Evolutionary conservation across 2,797 vertebrate genomes (phyloP), one percentile per base, ranked within the genome.

Genomic region (Enteromius argenteus): DNA sequence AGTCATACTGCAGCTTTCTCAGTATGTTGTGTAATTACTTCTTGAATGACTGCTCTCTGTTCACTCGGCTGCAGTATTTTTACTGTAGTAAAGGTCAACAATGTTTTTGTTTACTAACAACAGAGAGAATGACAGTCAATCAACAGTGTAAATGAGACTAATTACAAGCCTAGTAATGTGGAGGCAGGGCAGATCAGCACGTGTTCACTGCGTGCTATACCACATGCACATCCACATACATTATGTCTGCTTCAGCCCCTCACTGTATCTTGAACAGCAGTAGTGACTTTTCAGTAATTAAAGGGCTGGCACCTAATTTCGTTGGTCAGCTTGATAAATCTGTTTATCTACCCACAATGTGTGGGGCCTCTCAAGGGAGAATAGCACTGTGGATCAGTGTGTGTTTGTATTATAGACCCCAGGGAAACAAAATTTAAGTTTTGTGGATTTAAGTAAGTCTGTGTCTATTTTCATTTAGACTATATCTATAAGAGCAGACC

Each of bases 231-330:
- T 51, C 11, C 14, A 2, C 23, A 73, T 49, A 60, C 60, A 78
- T 60, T 32, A 60, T 19, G 23, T 15, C 79, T 56, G 32, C 60
- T 32, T 80, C 35, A 72, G 19, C 35, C 64, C 5, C 37, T 68
- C 49, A 44, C 3, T 58, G 32, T 53, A 69, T 62, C 56, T 77
- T 58, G 37, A 71, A 71, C 37, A 46, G 9, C 37, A 49, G 23
- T 81, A 77, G 46, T 37, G 53, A 53, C 39, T 68, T 62, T 67
- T 4, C 19, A 58, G 80, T 84, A 68, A 85, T 85, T 85, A 82
- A 66, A 68, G 32, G 56, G 67, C 68, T 56, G 68, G 80, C 13
- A 23, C 9, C 17, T 73, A 53, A 79, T 83, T 79, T 86, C 19
- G 53, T 84, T 23, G 56, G 60, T 76, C 66, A 60, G 32, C 49